Base-by-base conservation (phyloP, 2,888 invertebrate species). In the Andricus curvator region DNA sequence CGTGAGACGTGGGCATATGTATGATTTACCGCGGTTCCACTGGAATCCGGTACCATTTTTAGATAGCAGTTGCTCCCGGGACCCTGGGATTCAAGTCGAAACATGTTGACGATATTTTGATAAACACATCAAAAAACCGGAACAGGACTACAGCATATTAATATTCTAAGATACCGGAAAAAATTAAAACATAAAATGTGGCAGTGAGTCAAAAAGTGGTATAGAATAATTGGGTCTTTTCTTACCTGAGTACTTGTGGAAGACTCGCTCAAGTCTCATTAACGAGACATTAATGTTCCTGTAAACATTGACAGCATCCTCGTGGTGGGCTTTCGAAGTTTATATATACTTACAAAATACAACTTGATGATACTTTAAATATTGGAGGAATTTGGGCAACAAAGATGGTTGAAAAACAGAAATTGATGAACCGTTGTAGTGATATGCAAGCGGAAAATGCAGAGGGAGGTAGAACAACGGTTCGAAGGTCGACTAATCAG, bases 401-500 rank as follows among this genome's bases (percentile, higher is more conserved):
- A 44, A 44, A 51, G 25, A 51, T 25, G n/a, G 13, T 51, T 33
- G 6, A 17, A 25, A 62, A 11, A 41, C 13, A n/a, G 13, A 9
- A 48, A 25, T 77, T 41, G n/a, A 62, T 20, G 41, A 62, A 65
- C 15, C 29, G 78, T 33, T 74, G n/a, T 4, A 77, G 79, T 78
- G 82, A 83, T 80, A 76, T 80, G 80, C 79, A 74, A 82, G n/a
- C 15, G 56, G 74, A 70, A 80, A 82, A 81, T 78, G 79, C 20
- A 79, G 79, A 68, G 65, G 15, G 68, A 77, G 77, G 78, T 51
- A 44, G 77, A 79, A 76, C 82, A 86, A 85, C 79, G 85, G 83
- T 85, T 81, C 84, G 85, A 83, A 85, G 85, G 83, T 84, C 84
- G 86, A 84, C 86, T 87, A 88, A 89, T 88, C 89, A 86, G 87